These are phyloP conservation scores for Pseudomugil gertrudae DNA, from an alignment of 2,797 vertebrate species.

Conservation along the genomic window DNA sequence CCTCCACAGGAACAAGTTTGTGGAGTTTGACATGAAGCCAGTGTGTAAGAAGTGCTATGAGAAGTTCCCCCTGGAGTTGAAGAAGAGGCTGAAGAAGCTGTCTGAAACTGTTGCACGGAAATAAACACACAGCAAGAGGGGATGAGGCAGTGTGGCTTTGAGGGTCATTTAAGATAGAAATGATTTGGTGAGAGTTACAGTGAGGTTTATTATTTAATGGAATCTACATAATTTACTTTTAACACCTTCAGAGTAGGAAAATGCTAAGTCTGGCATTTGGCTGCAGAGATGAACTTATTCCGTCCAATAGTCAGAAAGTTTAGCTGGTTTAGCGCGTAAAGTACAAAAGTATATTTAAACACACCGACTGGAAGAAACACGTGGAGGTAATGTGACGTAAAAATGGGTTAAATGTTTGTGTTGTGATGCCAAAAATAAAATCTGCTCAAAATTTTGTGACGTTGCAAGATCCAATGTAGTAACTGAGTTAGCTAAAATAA, in stretches of 20 bases:
- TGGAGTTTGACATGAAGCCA: constrained; percentile 99
- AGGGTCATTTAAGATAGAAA: constrained; percentile 18
- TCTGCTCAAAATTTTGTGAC: constrained; percentile 20
- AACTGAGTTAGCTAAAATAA: constrained; percentile 38
- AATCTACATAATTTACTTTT: constrained; percentile 13
- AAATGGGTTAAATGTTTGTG: constrained; percentile 9
- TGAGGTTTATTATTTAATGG: constrained; percentile 15
- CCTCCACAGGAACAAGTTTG: constrained; percentile 94
- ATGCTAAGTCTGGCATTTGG: constrained; percentile 16
- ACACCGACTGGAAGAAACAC: constrained; percentile 17
- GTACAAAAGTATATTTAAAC: constrained; percentile 46
- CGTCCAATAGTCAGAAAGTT: constrained; percentile 7
- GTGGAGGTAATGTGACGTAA: constrained; percentile 1
- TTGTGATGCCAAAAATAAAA: constrained; percentile 6
- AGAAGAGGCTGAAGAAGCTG: constrained; percentile 98
- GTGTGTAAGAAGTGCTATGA: constrained; percentile 99
- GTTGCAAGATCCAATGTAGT: constrained; percentile 22
- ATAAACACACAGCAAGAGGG: constrained; percentile 67
- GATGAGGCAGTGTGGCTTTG: neutral
- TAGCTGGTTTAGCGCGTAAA: no score
- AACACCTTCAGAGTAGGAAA: constrained; percentile 17
- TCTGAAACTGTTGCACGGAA: constrained; percentile 93
- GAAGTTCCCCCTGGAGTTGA: constrained; percentile 98
- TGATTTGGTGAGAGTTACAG: constrained; percentile 31
- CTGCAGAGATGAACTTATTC: constrained; percentile 6